These are phyloP conservation scores for Psix sp. DNA, from an alignment of 1,140 invertebrate genomes.

Conservation along the genomic window DNA sequence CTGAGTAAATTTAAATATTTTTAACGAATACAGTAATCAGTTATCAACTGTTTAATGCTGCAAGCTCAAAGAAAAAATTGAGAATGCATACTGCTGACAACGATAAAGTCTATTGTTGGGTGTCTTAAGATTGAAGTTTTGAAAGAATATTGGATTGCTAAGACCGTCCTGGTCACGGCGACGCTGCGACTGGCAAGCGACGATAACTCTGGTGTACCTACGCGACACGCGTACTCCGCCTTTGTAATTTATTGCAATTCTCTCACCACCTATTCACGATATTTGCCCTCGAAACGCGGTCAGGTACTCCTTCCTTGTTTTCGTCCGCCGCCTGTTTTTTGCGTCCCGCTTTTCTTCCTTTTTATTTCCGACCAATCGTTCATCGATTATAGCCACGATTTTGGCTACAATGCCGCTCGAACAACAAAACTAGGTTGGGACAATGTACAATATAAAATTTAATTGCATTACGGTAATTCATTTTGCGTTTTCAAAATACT, in stretches of 20 bases:
- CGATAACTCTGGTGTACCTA: conserved; percentile 68
- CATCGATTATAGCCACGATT: conserved; percentile 25
- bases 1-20: no score
- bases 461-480: no score
- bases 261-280: conserved; percentile 47
- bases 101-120: conserved; percentile 58
- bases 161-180: conserved; percentile 60
- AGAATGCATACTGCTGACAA: conserved; percentile 44
- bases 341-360: conserved; percentile 2
- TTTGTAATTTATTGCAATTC: conserved; percentile 66
- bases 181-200: conserved; percentile 60
- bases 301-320: conserved; percentile 38
- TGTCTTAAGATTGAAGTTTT: conserved; percentile 48
- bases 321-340: conserved; percentile 39
- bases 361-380: conserved; percentile 12
- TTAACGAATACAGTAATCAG: conserved; percentile 18
- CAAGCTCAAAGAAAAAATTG: conserved; percentile 23
- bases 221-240: conserved; percentile 51
- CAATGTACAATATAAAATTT: conserved; percentile 2
- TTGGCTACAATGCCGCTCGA: conserved; percentile 10
- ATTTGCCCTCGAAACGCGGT: conserved; percentile 42
- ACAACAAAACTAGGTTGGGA: conserved; percentile 13
- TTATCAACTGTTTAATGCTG: conserved; percentile 10
- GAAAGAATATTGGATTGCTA: conserved; percentile 20
- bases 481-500: no score